Evolutionary conservation across 2,888 invertebrate genomes (phyloP).

Genomic region (Mellilla xanthometata): DNA sequence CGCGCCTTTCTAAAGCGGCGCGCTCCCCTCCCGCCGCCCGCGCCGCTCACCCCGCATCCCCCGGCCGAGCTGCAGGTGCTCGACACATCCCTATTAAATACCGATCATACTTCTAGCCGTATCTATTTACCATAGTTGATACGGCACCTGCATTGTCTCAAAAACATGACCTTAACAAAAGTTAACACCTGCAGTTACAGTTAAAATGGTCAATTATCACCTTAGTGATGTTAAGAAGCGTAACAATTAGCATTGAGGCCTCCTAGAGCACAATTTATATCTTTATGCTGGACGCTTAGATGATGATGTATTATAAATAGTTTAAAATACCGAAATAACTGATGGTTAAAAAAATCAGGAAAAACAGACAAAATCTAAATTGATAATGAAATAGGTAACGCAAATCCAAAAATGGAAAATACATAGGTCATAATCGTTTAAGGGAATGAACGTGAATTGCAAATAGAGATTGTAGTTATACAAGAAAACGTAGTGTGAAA

Average conservation of each 20-base stretch:
- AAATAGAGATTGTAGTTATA: slow-evolving; percentile 26
- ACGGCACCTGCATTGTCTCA: slow-evolving; percentile 76
- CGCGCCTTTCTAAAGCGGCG: slow-evolving; percentile 83
- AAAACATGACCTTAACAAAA: slow-evolving; percentile 66
- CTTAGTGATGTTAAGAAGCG: slow-evolving; percentile 41
- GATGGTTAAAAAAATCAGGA: too few relatives aligned
- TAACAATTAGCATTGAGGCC: slow-evolving; percentile 39
- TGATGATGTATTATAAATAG: too few relatives aligned
- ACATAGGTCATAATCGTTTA: too few relatives aligned
- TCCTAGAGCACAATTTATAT: slow-evolving; percentile 23
- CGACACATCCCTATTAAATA: slow-evolving; percentile 80
- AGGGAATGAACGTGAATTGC: too few relatives aligned
- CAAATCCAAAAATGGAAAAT: too few relatives aligned
- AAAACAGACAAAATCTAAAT: too few relatives aligned
- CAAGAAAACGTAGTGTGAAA: slow-evolving; percentile 27
- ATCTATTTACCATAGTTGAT: slow-evolving; percentile 75
- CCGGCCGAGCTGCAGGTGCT: slow-evolving; percentile 75
- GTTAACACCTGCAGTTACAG: slow-evolving; percentile 62
- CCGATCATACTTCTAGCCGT: slow-evolving; percentile 77
- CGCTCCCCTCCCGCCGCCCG: slow-evolving; percentile 54
- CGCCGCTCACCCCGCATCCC: slow-evolving; percentile 54
- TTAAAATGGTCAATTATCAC: slow-evolving; percentile 55
- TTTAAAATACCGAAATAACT: too few relatives aligned
- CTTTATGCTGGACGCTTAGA: background rate
- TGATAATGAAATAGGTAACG: too few relatives aligned